Percentiles rank a stretch among this genome's conserved stretches.
These are phyloP conservation scores for Gisinianus flammeolus DNA, from an alignment of 2,888 invertebrate genomes.

Conservation along the genomic window DNA sequence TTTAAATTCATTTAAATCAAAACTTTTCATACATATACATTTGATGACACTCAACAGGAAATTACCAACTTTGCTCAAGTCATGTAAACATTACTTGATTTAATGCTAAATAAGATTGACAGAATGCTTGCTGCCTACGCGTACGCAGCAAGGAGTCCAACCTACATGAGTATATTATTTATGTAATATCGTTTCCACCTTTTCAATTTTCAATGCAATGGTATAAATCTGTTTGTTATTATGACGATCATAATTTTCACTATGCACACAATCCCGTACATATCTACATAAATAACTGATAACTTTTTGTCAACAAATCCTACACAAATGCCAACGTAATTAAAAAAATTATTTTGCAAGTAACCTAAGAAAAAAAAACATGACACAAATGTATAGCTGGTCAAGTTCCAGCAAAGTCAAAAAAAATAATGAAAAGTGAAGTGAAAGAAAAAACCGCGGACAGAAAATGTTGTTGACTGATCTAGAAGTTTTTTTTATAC, in stretches of 20 bases:
- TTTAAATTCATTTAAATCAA: too few species aligned
- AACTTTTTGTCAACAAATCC: not conserved
- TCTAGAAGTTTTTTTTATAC: not conserved
- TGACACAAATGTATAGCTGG: too few species aligned
- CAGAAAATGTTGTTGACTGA: not conserved
- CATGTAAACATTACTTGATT: too few species aligned
- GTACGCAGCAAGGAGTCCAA: not conserved
- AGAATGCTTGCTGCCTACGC: conserved; percentile 10
- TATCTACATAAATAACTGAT: not conserved
- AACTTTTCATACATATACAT: too few species aligned
- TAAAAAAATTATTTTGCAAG: not conserved
- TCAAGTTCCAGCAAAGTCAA: too few species aligned
- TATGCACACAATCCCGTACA: not conserved
- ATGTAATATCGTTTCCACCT: conserved; percentile 1
- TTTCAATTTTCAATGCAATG: not conserved
- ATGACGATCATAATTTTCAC: not conserved
- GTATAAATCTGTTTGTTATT: not conserved
- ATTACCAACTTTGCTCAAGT: too few species aligned
- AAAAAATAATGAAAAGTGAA: not conserved
- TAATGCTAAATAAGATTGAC: conserved; percentile 7
- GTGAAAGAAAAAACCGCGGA: not conserved
- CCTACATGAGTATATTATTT: conserved; percentile 9
- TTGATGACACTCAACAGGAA: too few species aligned
- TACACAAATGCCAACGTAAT: not conserved
- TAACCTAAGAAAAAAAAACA: not conserved